Evolutionary conservation across 1,140 invertebrate species (phyloP).

Genomic region (Globodera rostochiensis): DNA sequence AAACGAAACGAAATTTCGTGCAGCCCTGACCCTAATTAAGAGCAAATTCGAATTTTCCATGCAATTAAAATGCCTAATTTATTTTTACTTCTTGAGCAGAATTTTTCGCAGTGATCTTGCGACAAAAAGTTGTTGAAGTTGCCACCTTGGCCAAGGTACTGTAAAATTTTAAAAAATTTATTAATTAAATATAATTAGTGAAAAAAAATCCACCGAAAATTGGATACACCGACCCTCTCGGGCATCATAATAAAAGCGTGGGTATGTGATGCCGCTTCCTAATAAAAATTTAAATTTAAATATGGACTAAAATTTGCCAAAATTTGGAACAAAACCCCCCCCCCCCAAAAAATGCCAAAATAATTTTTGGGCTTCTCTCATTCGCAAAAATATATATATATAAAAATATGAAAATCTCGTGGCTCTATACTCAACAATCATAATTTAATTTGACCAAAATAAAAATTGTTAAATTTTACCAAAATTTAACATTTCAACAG

Average conservation of each 20-base stretch:
- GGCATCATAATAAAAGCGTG: constrained; percentile 63
- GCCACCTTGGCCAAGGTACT: constrained; percentile 64
- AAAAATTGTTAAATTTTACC: too few species aligned
- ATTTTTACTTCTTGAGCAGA: constrained; percentile 63
- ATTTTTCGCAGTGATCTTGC: constrained; percentile 64
- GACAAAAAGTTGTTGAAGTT: constrained; percentile 65
- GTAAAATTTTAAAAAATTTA: constrained; percentile 21
- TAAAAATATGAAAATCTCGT: too few species aligned
- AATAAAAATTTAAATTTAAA: constrained; percentile 50
- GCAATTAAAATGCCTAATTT: constrained; percentile 11
- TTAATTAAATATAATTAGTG: too few species aligned
- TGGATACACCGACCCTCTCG: constrained; percentile 64
- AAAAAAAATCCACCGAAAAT: constrained; percentile 45
- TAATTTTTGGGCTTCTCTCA: too few species aligned
- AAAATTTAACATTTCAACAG: too few species aligned
- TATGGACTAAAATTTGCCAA: constrained; percentile 28
- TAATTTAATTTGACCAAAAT: neutral
- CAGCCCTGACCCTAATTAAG: neutral
- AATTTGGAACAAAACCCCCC: too few species aligned
- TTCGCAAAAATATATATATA: too few species aligned
- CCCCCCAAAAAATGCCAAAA: too few species aligned
- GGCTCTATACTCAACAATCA: too few species aligned
- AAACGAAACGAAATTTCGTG: too few species aligned
- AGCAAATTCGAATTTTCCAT: constrained; percentile 8
- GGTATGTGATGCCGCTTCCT: constrained; percentile 57